Evolutionary conservation across 2,888 invertebrate species (phyloP).

Genomic region (Synanthedon andrenaeformis): DNA sequence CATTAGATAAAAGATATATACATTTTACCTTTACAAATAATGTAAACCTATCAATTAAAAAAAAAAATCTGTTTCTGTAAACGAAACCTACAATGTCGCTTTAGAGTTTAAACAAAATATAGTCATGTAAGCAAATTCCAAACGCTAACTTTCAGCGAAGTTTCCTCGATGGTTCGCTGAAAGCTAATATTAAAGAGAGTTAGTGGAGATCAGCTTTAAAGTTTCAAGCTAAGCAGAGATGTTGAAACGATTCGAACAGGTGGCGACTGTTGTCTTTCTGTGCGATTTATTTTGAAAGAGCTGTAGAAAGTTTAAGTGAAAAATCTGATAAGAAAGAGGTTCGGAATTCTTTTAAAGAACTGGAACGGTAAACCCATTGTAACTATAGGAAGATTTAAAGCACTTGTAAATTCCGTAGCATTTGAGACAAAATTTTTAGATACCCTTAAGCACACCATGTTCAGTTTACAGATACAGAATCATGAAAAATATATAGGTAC

Average conservation of each 20-base stretch:
- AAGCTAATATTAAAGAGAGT: not conserved
- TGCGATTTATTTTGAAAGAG: not conserved
- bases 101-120: not conserved
- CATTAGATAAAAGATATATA: no score
- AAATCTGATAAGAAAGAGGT: not conserved
- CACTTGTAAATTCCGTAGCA: no score
- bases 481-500: no score
- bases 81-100: not conserved
- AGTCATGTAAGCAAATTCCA: not conserved
- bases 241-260: not conserved
- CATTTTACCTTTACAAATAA: no score
- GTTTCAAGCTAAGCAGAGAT: not conserved
- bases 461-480: no score
- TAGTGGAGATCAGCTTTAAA: not conserved
- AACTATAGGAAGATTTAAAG: no score
- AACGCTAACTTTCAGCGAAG: not conserved
- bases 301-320: not conserved
- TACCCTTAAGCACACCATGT: no score
- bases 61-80: no score
- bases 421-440: no score
- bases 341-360: not conserved
- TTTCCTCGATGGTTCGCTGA: not conserved
- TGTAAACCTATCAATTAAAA: no score
- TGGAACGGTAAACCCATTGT: no score
- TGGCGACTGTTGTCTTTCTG: not conserved